Percentiles rank a stretch among this genome's conserved stretches.
Evolutionary conservation across 2,888 invertebrate species (phyloP).

Genomic region (Zygogramma bicolorata): DNA sequence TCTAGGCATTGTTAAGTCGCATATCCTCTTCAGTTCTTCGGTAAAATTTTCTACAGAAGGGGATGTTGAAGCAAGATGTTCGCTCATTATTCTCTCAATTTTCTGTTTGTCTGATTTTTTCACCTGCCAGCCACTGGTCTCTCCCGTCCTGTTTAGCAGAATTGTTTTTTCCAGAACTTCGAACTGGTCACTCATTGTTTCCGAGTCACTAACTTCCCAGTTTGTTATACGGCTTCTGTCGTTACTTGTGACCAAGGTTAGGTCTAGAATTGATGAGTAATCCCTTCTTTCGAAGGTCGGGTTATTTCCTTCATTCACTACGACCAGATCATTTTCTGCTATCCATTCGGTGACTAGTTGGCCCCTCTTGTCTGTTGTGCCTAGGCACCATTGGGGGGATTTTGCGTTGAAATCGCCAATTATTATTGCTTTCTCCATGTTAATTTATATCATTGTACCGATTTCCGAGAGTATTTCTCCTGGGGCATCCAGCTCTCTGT

Average conservation of each 20-base stretch:
- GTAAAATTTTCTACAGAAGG: background rate
- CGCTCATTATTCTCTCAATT: background rate
- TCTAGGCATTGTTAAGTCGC: background rate
- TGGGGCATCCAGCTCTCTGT: slow-evolving; percentile 19
- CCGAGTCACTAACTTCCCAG: slow-evolving; percentile 20
- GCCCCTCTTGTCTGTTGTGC: slow-evolving; percentile 24
- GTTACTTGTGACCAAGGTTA: slow-evolving; percentile 33
- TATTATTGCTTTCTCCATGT: background rate
- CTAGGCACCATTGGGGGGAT: slow-evolving; percentile 21
- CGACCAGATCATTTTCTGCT: background rate
- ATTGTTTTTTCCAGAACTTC: background rate
- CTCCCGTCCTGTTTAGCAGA: background rate
- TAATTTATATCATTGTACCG: background rate
- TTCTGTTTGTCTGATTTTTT: background rate
- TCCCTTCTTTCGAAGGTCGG: slow-evolving; percentile 29
- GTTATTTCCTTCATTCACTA: background rate
- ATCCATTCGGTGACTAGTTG: slow-evolving; percentile 16
- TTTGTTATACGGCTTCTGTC: background rate
- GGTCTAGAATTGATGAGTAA: slow-evolving; percentile 40
- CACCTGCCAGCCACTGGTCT: background rate
- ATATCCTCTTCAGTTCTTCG: background rate
- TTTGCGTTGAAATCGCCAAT: slow-evolving; percentile 28
- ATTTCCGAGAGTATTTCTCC: slow-evolving; percentile 14
- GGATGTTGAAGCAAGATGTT: background rate
- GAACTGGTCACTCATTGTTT: background rate